Percentiles rank a stretch among this genome's conserved stretches.
These are phyloP conservation scores for Acanthornis magna DNA, from an alignment of 2,797 vertebrate species.

Conservation along the genomic window DNA sequence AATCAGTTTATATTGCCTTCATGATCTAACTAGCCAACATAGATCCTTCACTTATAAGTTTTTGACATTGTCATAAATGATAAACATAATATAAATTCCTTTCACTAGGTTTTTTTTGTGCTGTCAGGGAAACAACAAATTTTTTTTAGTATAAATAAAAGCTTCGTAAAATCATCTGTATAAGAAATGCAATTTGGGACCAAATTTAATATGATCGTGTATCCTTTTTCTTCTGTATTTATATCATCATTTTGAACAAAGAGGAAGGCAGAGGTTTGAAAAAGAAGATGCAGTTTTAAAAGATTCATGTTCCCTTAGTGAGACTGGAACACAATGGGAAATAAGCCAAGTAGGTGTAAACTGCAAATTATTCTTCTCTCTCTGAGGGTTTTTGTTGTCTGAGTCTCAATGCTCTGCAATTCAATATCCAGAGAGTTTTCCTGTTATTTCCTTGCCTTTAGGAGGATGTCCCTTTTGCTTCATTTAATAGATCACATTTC, in stretches of 20 bases:
- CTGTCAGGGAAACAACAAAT: neutral
- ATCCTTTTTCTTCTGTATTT: neutral
- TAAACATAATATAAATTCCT: neutral
- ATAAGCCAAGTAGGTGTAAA: neutral
- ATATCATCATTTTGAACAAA: neutral
- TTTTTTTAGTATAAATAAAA: neutral
- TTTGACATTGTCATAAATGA: neutral
- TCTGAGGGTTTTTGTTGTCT: neutral
- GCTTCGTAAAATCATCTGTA: neutral
- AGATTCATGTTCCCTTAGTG: neutral
- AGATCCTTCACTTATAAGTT: neutral
- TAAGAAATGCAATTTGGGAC: neutral
- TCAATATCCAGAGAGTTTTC: neutral
- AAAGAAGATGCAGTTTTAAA: neutral
- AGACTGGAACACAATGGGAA: neutral
- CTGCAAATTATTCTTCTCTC: neutral
- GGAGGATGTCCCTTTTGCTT: neutral
- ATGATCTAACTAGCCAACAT: neutral
- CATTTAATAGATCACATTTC: conserved; percentile 3
- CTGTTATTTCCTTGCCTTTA: neutral
- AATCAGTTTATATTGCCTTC: neutral
- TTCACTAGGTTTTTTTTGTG: neutral
- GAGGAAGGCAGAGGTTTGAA: neutral
- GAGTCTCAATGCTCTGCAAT: neutral
- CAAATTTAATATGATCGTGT: neutral